These are phyloP conservation scores for Euzetes globulus DNA, from an alignment of 2,888 invertebrate genomes.

Conservation along the genomic window DNA sequence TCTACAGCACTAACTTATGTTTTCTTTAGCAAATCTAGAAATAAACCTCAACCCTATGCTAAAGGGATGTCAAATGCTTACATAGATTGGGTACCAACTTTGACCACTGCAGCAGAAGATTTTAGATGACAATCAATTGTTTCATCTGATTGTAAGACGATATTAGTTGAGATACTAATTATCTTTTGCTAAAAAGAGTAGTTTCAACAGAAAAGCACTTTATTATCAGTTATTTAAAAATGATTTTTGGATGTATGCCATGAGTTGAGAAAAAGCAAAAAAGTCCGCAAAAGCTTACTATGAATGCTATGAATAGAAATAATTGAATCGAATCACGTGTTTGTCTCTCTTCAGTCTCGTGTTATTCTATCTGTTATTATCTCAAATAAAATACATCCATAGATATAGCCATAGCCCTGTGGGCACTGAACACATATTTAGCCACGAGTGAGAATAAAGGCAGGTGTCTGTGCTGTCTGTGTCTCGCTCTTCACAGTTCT, in stretches of 20 bases:
- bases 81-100: background rate
- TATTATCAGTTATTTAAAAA: background rate
- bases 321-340: slow-evolving; percentile 12
- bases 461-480: slow-evolving; percentile 18
- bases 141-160: too few species aligned
- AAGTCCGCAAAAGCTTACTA: background rate
- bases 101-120: too few species aligned
- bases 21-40: slow-evolving; percentile 1
- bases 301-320: background rate
- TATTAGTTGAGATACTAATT: too few species aligned
- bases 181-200: too few species aligned
- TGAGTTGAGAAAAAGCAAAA: background rate
- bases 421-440: background rate
- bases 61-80: background rate
- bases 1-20: background rate
- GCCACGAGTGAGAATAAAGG: slow-evolving; percentile 10
- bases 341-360: background rate
- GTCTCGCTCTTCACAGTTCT: background rate
- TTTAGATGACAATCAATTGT: too few species aligned
- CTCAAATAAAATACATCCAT: background rate
- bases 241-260: slow-evolving; percentile 22
- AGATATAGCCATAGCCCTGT: background rate
- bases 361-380: background rate
- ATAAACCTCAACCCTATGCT: background rate
- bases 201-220: background rate